phyloP scores from a whole-genome alignment of 2,888 invertebrate species.

The Copidosoma aretas region DNA sequence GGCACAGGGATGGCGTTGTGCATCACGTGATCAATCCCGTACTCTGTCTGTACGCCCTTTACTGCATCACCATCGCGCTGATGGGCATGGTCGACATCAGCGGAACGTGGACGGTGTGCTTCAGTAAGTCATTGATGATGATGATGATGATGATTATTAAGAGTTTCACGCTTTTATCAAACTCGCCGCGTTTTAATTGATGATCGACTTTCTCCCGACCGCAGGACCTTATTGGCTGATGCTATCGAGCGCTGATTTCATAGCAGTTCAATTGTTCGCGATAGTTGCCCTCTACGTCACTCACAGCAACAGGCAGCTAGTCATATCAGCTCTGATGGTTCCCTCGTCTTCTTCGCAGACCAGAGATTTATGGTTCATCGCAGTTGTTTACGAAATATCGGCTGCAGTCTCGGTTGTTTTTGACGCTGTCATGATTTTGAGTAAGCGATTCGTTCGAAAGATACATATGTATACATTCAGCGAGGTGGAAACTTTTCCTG shows the following conservation, averaged over 20 bases:
- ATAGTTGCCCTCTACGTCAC: conserved; percentile 64
- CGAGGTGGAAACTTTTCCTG: neutral
- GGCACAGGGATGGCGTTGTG: conserved; percentile 61
- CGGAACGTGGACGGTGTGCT: conserved; percentile 63
- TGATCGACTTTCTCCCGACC: conserved; percentile 20
- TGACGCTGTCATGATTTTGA: conserved; percentile 54
- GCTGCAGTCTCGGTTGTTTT: conserved; percentile 58
- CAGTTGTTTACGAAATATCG: conserved; percentile 64
- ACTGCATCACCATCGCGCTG: conserved; percentile 62
- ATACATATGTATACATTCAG: neutral
- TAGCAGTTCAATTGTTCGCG: conserved; percentile 64
- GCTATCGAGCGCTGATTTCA: conserved; percentile 64
- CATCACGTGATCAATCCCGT: conserved; percentile 62
- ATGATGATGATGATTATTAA: too few relatives aligned
- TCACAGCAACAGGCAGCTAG: conserved; percentile 49
- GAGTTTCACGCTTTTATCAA: too few relatives aligned
- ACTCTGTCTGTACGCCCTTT: conserved; percentile 60
- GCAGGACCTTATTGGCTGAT: conserved; percentile 65
- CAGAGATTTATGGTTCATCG: conserved; percentile 64
- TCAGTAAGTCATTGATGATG: conserved; percentile 57
- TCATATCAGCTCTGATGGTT: conserved; percentile 50
- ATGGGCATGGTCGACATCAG: conserved; percentile 63
- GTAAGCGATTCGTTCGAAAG: conserved; percentile 44
- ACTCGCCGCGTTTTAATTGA: too few relatives aligned
- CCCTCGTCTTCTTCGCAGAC: conserved; percentile 60